Conservation (phyloP, 2,113 vertebrate species). For the Microtus pennsylvanicus region DNA sequence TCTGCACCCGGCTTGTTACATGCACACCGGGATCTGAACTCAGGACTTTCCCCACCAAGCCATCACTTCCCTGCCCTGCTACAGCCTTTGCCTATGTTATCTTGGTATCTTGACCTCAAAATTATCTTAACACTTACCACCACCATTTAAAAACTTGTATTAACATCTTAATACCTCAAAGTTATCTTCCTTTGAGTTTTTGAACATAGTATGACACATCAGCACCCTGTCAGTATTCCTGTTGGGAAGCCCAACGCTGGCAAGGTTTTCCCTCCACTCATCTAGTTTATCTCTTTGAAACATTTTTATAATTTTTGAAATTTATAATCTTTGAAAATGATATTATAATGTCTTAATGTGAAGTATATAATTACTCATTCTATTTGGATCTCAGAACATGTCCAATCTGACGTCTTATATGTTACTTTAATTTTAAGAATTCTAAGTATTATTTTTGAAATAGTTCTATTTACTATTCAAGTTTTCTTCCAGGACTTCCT, state of each 20-base stretch:
- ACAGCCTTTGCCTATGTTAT: background rate
- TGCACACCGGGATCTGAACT: background rate
- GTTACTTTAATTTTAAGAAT: background rate
- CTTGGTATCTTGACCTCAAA: background rate
- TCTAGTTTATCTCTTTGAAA: background rate
- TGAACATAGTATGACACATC: background rate
- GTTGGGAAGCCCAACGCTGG: background rate
- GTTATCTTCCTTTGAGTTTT: background rate
- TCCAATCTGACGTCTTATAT: background rate
- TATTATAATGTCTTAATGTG: background rate
- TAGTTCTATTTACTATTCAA: background rate
- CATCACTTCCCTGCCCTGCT: background rate
- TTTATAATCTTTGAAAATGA: background rate
- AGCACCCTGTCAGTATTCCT: background rate
- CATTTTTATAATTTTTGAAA: background rate
- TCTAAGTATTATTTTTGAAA: background rate
- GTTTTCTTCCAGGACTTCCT: background rate
- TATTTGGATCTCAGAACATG: background rate
- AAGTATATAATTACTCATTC: background rate
- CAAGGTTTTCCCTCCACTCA: background rate
- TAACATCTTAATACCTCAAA: background rate
- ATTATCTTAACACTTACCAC: background rate
- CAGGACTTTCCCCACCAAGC: background rate
- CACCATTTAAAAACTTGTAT: background rate
- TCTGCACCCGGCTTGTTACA: background rate